Evolutionary conservation across 2,113 vertebrate species (phyloP).

Genomic region (Sphyrna mokarran): DNA sequence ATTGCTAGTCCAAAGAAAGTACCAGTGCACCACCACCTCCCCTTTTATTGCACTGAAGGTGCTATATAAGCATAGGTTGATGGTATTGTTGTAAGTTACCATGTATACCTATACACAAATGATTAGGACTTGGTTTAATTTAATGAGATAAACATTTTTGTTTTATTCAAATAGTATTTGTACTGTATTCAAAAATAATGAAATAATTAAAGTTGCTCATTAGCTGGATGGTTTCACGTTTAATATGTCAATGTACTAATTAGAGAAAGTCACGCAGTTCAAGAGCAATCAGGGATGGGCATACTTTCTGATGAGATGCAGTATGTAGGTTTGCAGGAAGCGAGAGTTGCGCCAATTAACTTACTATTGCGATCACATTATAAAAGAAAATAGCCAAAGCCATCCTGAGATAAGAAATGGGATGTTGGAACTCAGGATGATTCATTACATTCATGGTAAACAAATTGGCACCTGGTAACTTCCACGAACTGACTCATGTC

Average conservation of each 20-base stretch:
- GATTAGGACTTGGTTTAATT: not conserved
- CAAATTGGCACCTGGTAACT: not conserved
- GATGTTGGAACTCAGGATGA: not conserved
- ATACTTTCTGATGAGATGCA: not conserved
- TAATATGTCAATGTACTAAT: not conserved
- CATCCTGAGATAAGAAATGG: not conserved
- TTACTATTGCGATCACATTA: not conserved
- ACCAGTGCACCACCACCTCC: too few relatives aligned
- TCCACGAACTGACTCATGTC: not conserved
- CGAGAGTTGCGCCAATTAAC: not conserved
- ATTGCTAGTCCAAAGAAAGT: too few relatives aligned
- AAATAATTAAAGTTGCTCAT: not conserved
- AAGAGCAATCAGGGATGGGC: too few relatives aligned
- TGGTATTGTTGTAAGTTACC: too few relatives aligned
- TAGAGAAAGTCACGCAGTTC: too few relatives aligned
- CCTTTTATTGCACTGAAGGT: not conserved
- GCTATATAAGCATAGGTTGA: not conserved
- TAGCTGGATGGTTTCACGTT: not conserved
- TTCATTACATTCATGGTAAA: not conserved
- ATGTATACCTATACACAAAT: not conserved
- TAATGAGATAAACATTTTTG: not conserved
- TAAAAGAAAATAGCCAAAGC: not conserved
- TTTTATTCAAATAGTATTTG: not conserved
- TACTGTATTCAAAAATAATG: not conserved
- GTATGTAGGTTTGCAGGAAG: not conserved